Evolutionary conservation across 2,888 invertebrate genomes (phyloP).

Genomic region (Ectobius pallidus): DNA sequence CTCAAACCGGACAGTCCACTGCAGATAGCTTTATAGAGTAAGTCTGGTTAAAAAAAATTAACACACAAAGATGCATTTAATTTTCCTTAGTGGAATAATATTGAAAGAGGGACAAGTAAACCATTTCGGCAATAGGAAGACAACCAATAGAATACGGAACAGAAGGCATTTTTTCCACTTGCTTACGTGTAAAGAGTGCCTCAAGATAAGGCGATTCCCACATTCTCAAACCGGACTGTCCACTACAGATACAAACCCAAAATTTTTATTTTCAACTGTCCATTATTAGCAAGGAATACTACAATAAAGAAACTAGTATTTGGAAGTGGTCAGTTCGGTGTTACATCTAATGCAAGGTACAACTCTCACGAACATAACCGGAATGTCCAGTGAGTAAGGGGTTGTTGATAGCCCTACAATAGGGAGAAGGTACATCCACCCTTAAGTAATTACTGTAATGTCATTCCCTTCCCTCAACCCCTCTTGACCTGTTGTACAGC

Average conservation of each 20-base stretch:
- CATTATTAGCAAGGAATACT: no score
- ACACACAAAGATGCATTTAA: no score
- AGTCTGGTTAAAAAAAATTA: no score
- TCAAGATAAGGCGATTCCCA: neutral
- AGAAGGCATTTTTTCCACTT: neutral
- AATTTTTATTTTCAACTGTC: neutral
- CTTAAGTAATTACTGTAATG: neutral
- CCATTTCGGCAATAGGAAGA: neutral
- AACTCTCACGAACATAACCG: neutral
- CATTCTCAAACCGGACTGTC: neutral
- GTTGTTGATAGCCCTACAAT: neutral
- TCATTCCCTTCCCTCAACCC: neutral
- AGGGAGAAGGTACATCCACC: neutral
- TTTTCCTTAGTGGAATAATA: no score
- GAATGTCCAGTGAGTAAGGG: neutral
- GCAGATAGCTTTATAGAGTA: no score
- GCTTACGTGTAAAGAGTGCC: neutral
- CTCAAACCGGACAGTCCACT: no score
- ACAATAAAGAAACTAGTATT: neutral
- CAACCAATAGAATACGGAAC: neutral
- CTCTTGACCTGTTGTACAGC: neutral
- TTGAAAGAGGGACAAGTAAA: neutral
- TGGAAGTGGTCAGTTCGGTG: conserved; percentile 4
- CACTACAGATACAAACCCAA: neutral
- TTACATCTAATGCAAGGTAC: neutral